Conservation (phyloP, 1,140 invertebrate species). For the Druon quercuslanigerum region DNA sequence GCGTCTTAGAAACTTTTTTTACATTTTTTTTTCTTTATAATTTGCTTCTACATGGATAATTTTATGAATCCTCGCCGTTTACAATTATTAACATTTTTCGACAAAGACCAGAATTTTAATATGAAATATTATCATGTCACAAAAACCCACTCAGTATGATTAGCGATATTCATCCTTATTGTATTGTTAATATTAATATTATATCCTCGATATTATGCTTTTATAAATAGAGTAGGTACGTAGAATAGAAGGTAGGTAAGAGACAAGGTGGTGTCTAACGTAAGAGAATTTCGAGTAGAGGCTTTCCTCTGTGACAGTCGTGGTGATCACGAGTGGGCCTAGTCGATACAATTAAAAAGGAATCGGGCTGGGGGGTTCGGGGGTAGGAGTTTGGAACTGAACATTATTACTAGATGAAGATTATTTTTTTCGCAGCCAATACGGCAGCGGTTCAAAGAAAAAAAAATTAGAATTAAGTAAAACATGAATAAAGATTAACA, state of each 20-base stretch:
- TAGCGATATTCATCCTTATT: slow-evolving; percentile 75
- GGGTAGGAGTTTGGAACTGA: slow-evolving; percentile 53
- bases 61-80: slow-evolving; percentile 42
- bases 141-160: slow-evolving; percentile 76
- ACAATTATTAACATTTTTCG: slow-evolving; percentile 47
- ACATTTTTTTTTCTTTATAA: slow-evolving; percentile 39
- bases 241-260: slow-evolving; percentile 62
- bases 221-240: slow-evolving; percentile 73
- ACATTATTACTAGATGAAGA: slow-evolving; percentile 66
- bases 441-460: slow-evolving; percentile 57
- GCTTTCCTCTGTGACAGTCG: slow-evolving; percentile 36
- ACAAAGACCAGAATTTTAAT: slow-evolving; percentile 69
- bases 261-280: slow-evolving; percentile 58
- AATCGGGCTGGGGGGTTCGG: slow-evolving; percentile 42
- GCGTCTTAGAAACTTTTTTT: slow-evolving; percentile 39
- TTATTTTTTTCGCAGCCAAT: slow-evolving; percentile 47
- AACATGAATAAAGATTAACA: slow-evolving; percentile 72
- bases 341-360: slow-evolving; percentile 45
- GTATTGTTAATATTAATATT: slow-evolving; percentile 76
- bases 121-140: slow-evolving; percentile 75
- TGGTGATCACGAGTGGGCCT: slow-evolving; percentile 34
- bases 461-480: slow-evolving; percentile 69
- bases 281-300: slow-evolving; percentile 50
- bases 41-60: slow-evolving; percentile 35
- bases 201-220: slow-evolving; percentile 76